Base-by-base conservation (phyloP, 2,888 invertebrate species). In the Boloria euphrosyne region DNA sequence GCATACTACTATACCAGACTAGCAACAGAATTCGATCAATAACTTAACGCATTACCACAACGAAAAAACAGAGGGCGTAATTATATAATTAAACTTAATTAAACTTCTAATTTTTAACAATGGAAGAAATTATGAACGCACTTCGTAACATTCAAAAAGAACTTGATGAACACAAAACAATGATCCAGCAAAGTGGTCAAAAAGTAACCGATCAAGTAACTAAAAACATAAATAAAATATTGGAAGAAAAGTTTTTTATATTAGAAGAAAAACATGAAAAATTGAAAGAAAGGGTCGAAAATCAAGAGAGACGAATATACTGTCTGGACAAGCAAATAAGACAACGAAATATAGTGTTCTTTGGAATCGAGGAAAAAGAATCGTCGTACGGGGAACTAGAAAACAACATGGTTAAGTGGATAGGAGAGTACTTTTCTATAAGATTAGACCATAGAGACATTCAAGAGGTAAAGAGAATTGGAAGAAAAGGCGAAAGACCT, bases 401-500 rank as follows among this genome's bases (percentile, higher is more conserved):
- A 64, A 64, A 18, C 4, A 63, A 51, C 16, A 52, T 69, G 1
- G 18, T 64, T 14, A 61, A 55, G 14, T 66, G 60, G 38, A 60
- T 52, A 38, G 51, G 52, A 43, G n/a, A 51, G 31, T n/a, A 57
- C 17, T 57, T 69, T 13, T 52, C 31, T 51, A 16, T 55, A 50
- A 31, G 65, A 54, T 6, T 65, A 50, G 49, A 59, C 14, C 44
- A 47, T n/a, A 69, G 62, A 5, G 66, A 71, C 54, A 66, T 73
- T 27, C 71, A 70, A 55, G 70, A 68, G 64, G 22, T 69, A 22
- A 71, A 65, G 53, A 67, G 71, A 70, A n/a, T 73, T 13, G 71
- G 68, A 22, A 22, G 22, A 3, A 22, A 22, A 22, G 22, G 22
- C 22, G 22, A 22, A 22, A 22, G 22, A 22, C 1, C 3, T 22